Evolutionary conservation across 2,113 vertebrate genomes (phyloP), one percentile per base, ranked within the genome.

Genomic region (Cebidichthys violaceus): DNA sequence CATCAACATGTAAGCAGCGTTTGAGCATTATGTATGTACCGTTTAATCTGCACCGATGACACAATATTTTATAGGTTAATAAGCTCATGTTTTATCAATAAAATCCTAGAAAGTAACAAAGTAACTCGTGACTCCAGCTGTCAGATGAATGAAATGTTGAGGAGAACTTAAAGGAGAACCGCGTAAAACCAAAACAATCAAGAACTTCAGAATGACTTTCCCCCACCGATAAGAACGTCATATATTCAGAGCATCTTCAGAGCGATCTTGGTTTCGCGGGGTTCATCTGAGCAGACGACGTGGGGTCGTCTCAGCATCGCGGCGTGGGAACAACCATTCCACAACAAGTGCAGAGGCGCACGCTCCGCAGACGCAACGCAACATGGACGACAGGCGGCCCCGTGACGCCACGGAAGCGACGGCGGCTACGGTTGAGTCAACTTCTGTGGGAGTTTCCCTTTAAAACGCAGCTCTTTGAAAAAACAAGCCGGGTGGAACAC

Each of bases 391-490:
- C 81, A 81, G 81, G 81, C 47, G 27, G 60, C 47, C 9, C 67
- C 41, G 64, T 82, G 24, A 77, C 0, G 4, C 45, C 47, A 22
- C 69, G 68, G 62, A 69, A 41, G 6, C 6, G 84, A 77, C 50
- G 69, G 77, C 69, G 62, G 65, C 68, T 74, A 71, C 39, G 20
- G 83, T 89, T 85, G 85, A 92, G 88, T 86, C 88, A 91, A 92
- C 89, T 81, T 82, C 60, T 50, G 14, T 73, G 90, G 86, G 88
- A 90, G 88, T 91, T 88, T 75, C 88, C 87, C 55, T 81, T 67
- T 72, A 54, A 89, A 89, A 78, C 2, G 59, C 4, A 6, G 54
- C 18, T 61, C 75, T 76, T 75, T 86, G 83, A 67, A 79, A 92
- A 90, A 91, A 88, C 91, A 87, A 81, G 82, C 64, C 27, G 47